phyloP scores from a whole-genome alignment of 1,140 invertebrate species.

The Cyclargus thomasi region DNA sequence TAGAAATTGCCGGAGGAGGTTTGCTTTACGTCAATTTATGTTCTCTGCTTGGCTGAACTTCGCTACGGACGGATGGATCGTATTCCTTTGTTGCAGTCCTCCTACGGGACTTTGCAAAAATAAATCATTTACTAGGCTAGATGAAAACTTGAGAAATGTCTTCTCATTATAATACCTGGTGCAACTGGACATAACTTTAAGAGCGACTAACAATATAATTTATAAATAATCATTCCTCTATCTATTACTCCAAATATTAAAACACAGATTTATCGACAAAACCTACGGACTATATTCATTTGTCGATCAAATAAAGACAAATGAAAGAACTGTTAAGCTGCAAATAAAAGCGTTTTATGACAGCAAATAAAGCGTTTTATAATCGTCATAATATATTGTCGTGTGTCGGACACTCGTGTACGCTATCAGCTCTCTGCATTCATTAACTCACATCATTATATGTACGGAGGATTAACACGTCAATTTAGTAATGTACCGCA shows the following conservation, averaged over 20 bases:
- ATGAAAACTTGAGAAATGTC: too few relatives aligned
- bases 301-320: too few relatives aligned
- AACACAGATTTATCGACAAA: too few relatives aligned
- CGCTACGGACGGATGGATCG: not conserved
- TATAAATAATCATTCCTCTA: too few relatives aligned
- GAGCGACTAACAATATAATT: too few relatives aligned
- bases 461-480: not conserved
- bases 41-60: not conserved
- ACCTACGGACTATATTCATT: too few relatives aligned
- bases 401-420: not conserved
- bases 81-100: not conserved
- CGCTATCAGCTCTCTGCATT: conserved; percentile 5
- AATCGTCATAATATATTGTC: not conserved
- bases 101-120: not conserved
- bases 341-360: not conserved
- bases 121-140: not conserved
- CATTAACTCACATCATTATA: conserved; percentile 1
- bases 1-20: not conserved
- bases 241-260: too few relatives aligned
- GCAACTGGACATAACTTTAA: too few relatives aligned
- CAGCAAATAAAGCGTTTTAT: not conserved
- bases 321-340: not conserved
- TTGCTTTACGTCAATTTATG: not conserved
- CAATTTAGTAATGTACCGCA: not conserved
- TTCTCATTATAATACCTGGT: too few relatives aligned